Evolutionary conservation across 1,140 invertebrate genomes (phyloP), one percentile per base, ranked within the genome.

Genomic region (Cotesia typhae): DNA sequence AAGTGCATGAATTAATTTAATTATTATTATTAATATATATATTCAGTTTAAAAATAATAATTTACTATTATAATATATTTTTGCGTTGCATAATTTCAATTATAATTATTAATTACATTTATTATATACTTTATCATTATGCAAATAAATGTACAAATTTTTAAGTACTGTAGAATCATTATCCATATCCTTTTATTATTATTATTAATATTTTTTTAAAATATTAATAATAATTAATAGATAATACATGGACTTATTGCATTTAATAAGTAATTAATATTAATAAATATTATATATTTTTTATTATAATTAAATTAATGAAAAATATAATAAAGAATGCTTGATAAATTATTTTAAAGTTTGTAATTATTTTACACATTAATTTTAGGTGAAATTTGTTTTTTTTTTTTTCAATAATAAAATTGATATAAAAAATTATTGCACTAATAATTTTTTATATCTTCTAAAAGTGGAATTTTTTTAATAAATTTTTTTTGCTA

Each of bases 71-170:
- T 80, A 71, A 80, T 78, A 80, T 80, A 79, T 76, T 78, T 78
- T 80, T 78, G 73, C 72, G 78, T 68, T 47, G 41, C 41, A 47
- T 47, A 47, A 80, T 76, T 77, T 74, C 38, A 75, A 68, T 70
- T 36, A 72, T 72, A 68, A 79, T 72, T 75, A 75, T 77, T 78
- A 47, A 47, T 47, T 47, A 47, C 41, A 47, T 47, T 47, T 47
- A 47, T 47, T 47, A 47, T 47, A 47, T 78, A 73, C 76, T 78
- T 76, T 76, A 80, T 77, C 76, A 79, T 76, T 77, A 78, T 78
- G 78, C 61, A 75, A 81, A 80, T 78, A 74, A 81, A 76, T 81
- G 73, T 77, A 82, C 81, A 78, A 75, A 77, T 78, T 79, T 82
- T 79, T 78, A 80, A 80, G 67, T 80, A 79, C 74, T 77, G 63